Base-by-base conservation (phyloP, 2,113 vertebrate species). In the Panurus biarmicus region DNA sequence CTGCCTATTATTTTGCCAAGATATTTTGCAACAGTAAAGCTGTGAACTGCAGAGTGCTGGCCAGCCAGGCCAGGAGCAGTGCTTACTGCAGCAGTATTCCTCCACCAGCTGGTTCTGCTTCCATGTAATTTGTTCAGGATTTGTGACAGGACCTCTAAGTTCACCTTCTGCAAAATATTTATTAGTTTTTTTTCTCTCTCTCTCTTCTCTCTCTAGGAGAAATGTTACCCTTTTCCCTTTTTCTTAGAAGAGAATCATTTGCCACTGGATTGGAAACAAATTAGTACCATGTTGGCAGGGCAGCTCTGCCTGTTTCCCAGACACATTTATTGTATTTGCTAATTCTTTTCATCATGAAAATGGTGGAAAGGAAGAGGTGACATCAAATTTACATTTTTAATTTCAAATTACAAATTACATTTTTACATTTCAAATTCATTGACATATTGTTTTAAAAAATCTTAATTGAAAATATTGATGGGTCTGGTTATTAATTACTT, bases 101-200 rank as follows among this genome's bases (percentile, higher is more conserved):
- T 77, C 83, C 89, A 81, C 89, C 98, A 98, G 97, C 97, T 98
- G 98, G 95, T 98, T 98, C 97, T 98, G 96, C 91, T 98, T 98
- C 96, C 29, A 93, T 97, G 90, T 97, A 98, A 98, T 98, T 98
- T 98, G 97, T 97, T 98, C 97, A 96, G 97, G 95, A 97, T 98
- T 98, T 97, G 65, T 23, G 8, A 97, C 76, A 96, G 90, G 96
- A 97, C 96, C 95, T 96, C 78, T 71, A 91, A 97, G 88, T 97
- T 98, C 97, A 97, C 96, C 96, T 97, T 97, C 97, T 97, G 94
- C 85, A 94, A 96, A 98, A 97, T 97, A 97, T 97, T 97, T 97
- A 92, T 96, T 97, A 94, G 77, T 91, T 94, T 44, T 89, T 91
- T 89, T 94, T 38, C 4, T 60, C 6, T 35, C 35, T 21, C 20